These are phyloP conservation scores for Oreochromis niloticus DNA, from an alignment of 2,113 vertebrate species.

Conservation along the genomic window DNA sequence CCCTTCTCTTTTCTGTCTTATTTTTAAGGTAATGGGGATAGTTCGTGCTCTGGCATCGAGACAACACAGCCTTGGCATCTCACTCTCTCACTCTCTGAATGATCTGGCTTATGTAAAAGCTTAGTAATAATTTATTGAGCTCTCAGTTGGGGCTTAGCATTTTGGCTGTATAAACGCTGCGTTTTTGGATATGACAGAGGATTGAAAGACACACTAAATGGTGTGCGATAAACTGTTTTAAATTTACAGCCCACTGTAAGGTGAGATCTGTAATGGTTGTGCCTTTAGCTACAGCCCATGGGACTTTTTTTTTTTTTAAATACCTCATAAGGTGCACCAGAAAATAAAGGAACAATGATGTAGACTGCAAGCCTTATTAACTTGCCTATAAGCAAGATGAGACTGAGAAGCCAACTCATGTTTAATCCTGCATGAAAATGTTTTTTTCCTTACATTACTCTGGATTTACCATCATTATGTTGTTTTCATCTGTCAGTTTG, in stretches of 20 bases:
- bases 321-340: not conserved
- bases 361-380: not conserved
- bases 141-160: not conserved
- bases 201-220: not conserved
- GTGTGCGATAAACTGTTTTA: not conserved
- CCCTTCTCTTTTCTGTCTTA: not conserved
- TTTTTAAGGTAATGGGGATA: not conserved
- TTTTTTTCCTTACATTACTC: not conserved
- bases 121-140: conserved; percentile 26
- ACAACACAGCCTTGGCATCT: not conserved
- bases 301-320: not conserved
- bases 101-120: conserved; percentile 3
- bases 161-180: not conserved
- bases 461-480: not conserved
- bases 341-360: not conserved
- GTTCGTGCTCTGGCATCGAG: not conserved
- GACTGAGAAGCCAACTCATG: not conserved
- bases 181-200: not conserved
- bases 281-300: not conserved
- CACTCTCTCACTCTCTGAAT: not conserved
- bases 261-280: not conserved
- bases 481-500: not conserved
- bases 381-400: not conserved
- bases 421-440: not conserved
- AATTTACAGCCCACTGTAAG: not conserved